Conservation (phyloP, 1,140 invertebrate species). For the Megalopta genalis region DNA sequence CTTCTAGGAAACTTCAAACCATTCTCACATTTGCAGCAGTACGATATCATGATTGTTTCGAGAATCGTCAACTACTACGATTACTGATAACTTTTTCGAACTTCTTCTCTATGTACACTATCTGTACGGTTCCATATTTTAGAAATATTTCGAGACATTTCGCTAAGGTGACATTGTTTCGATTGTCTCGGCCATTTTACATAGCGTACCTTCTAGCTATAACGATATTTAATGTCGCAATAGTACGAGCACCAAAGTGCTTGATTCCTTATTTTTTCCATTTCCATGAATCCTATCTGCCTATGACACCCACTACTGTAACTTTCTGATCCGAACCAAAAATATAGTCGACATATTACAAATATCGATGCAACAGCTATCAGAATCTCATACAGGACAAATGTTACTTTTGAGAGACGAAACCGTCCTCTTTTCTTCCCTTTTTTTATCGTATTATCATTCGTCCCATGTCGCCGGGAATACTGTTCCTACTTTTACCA, state of each 20-base stretch:
- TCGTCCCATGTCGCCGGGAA: slow-evolving; percentile 24
- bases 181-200: slow-evolving; percentile 71
- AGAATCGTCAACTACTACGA: neutral
- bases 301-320: neutral
- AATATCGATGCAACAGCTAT: neutral
- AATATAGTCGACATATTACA: neutral
- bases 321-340: neutral
- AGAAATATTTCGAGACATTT: slow-evolving; percentile 34
- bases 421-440: slow-evolving; percentile 9
- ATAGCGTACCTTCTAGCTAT: slow-evolving; percentile 59
- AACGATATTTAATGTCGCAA: slow-evolving; percentile 53
- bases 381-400: neutral
- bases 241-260: slow-evolving; percentile 17
- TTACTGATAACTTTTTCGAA: neutral
- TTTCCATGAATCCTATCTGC: neutral
- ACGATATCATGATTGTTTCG: neutral
- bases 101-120: slow-evolving; percentile 8
- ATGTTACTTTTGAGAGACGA: neutral
- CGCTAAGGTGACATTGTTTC: slow-evolving; percentile 47
- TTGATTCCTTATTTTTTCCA: slow-evolving; percentile 2
- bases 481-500: neutral
- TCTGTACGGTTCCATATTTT: neutral
- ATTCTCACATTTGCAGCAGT: neutral
- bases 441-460: slow-evolving; percentile 30
- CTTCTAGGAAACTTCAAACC: slow-evolving; percentile 8